phyloP scores from a whole-genome alignment of 2,113 vertebrate genomes.

The Phrynocephalus versicolor region DNA sequence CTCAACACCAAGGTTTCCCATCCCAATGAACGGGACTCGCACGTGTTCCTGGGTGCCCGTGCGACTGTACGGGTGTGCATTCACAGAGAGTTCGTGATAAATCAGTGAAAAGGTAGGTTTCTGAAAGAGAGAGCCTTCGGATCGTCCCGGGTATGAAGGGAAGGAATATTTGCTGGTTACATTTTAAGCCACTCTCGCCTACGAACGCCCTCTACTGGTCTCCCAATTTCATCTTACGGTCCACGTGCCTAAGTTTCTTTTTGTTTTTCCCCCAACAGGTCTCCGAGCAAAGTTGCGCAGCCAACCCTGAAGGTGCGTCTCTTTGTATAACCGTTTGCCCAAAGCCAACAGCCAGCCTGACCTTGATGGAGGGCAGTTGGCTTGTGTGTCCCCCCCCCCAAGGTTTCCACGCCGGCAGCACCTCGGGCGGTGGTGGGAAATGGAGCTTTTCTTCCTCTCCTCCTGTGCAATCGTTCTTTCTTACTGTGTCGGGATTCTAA shows the following conservation, averaged over 20 bases:
- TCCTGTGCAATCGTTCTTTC: no score
- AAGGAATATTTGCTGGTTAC: not conserved
- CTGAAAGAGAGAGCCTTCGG: not conserved
- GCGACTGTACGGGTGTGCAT: no score
- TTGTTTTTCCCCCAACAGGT: slow-evolving; percentile 77
- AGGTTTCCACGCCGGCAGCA: not conserved
- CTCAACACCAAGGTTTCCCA: no score
- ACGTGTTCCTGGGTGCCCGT: no score
- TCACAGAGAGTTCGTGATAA: not conserved
- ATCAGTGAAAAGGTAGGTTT: not conserved
- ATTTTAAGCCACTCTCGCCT: not conserved
- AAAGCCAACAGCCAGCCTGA: not conserved
- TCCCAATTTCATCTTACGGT: not conserved
- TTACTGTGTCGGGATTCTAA: no score
- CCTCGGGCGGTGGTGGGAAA: not conserved
- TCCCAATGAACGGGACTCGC: no score
- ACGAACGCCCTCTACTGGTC: not conserved
- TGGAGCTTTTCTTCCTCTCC: no score
- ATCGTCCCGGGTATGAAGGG: no score
- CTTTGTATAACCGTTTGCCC: slow-evolving; percentile 28
- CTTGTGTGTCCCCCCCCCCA: no score
- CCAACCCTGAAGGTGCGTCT: slow-evolving; percentile 82
- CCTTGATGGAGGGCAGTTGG: not conserved
- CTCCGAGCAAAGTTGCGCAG: slow-evolving; percentile 82
- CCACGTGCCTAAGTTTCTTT: slow-evolving; percentile 35